Evolutionary conservation across 2,888 invertebrate species (phyloP), one percentile per base, ranked within the genome.

Genomic region (Dicranocentrus wangi): DNA sequence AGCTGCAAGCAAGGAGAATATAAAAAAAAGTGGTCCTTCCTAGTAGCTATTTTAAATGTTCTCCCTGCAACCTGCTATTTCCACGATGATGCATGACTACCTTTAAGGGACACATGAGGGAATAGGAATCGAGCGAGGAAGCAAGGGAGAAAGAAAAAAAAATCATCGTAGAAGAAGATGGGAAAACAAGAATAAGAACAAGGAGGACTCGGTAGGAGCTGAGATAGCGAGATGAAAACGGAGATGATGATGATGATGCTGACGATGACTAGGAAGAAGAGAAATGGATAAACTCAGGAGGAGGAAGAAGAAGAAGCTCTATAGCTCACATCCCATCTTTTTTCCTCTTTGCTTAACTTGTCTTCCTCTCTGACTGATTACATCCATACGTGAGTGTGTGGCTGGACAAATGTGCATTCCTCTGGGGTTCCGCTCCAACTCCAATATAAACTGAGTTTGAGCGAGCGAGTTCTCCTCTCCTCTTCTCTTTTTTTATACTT

Each of bases 331-430:
- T 72, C 72, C 66, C 72, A 66, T 72, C 60, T 73, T 61, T 68
- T 19, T 69, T 75, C 25, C 42, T 58, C 32, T 58, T 71, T 25
- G 23, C 51, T 79, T 79, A 66, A 79, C 79, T 80, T 80, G 80
- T 80, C 80, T 80, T 69, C 73, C 17, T 80, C 42, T 28, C 69
- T 80, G 80, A 80, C 80, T 80, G 80, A 80, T 80, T 78, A 65
- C 78, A 63, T 80, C 73, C 80, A 80, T 80, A 80, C 80, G 80
- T 80, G 80, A 73, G 80, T 73, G 80, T 80, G 73, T 73, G 73
- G 73, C 80, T 80, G 80, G 80, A 80, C 80, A 80, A 80, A 80
- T 79, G 80, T 80, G 80, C 80, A 80, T 80, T 80, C 80, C 80
- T 73, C 69, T 80, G 72, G 80, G 80, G 80, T 80, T 80, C 78